Percentiles rank a stretch among this genome's conserved stretches.
Conservation (phyloP, 2,113 vertebrate genomes). For the Plecturocebus donacophilus region DNA sequence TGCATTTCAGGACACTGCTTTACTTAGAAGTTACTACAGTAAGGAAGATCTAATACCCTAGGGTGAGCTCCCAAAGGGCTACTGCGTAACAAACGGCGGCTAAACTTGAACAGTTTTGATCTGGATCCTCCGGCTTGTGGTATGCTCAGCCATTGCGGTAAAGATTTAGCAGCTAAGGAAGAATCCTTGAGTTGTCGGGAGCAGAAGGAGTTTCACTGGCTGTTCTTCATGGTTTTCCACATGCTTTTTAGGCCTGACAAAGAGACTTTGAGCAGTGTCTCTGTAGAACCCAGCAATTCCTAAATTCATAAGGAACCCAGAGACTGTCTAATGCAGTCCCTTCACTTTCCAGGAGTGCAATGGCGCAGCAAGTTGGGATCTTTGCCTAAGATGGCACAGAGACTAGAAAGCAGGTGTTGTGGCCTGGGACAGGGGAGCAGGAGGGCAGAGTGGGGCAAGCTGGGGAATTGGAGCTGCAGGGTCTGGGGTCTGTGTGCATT, state of each 20-base stretch:
- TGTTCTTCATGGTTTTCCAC: neutral
- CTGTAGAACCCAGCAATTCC: neutral
- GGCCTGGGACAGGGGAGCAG: fast-evolving
- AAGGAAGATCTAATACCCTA: fast-evolving
- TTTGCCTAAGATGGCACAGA: fast-evolving
- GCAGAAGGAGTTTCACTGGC: no score
- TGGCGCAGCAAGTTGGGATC: neutral
- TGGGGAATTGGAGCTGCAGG: fast-evolving
- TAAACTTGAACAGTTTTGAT: fast-evolving
- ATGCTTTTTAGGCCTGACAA: fast-evolving
- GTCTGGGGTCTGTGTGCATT: neutral
- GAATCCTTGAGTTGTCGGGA: neutral
- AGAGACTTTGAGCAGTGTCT: fast-evolving
- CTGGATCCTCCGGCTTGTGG: fast-evolving
- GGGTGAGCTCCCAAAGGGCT: fast-evolving
- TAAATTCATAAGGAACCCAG: neutral
- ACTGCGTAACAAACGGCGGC: fast-evolving
- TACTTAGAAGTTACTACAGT: neutral
- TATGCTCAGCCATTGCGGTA: fast-evolving
- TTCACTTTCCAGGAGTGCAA: neutral
- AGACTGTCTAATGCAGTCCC: fast-evolving
- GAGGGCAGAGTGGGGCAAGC: fast-evolving
- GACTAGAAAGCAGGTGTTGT: neutral
- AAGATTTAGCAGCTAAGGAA: fast-evolving
- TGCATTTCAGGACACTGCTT: fast-evolving